Percentiles rank a stretch among this genome's conserved stretches.
Evolutionary conservation across 2,888 invertebrate species (phyloP).

Genomic region (Phytoseiulus persimilis): DNA sequence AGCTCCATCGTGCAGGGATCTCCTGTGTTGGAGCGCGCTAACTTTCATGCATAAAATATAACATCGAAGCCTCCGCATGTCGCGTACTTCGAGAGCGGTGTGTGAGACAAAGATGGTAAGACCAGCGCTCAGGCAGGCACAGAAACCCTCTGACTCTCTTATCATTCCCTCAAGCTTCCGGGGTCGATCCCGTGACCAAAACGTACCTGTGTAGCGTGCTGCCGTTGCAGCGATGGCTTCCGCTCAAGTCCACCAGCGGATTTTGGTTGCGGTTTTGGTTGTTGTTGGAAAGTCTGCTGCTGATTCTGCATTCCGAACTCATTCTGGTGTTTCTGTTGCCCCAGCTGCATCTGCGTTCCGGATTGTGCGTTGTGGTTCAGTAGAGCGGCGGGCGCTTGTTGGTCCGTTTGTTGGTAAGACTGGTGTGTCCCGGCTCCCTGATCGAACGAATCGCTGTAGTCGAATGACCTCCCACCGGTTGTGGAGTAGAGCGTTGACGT

Average conservation of each 20-base stretch:
- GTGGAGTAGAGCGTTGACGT: conserved; percentile 33
- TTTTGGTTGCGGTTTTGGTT: conserved; percentile 9
- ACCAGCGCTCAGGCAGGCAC: too few species aligned
- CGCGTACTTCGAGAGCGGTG: too few species aligned
- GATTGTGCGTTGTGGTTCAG: not conserved
- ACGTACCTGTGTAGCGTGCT: conserved; percentile 25
- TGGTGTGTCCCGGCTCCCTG: conserved; percentile 8
- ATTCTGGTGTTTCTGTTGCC: conserved; percentile 6
- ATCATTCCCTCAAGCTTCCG: too few species aligned
- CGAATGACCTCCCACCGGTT: not conserved
- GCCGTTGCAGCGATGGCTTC: conserved; percentile 22
- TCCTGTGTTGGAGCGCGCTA: too few species aligned
- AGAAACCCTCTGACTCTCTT: too few species aligned
- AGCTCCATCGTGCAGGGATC: too few species aligned
- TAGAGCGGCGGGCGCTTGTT: conserved; percentile 6
- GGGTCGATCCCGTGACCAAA: not conserved
- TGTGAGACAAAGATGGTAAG: too few species aligned
- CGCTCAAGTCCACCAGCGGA: conserved; percentile 29
- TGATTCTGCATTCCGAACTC: conserved; percentile 11
- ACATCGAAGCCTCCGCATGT: too few species aligned
- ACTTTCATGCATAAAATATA: too few species aligned
- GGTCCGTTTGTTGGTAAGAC: not conserved
- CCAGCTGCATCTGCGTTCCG: not conserved
- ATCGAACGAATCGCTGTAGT: conserved; percentile 30
- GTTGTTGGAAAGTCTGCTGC: not conserved